Evolutionary conservation across 2,797 vertebrate genomes (phyloP).

Genomic region (Odontamblyopus lacepedii): DNA sequence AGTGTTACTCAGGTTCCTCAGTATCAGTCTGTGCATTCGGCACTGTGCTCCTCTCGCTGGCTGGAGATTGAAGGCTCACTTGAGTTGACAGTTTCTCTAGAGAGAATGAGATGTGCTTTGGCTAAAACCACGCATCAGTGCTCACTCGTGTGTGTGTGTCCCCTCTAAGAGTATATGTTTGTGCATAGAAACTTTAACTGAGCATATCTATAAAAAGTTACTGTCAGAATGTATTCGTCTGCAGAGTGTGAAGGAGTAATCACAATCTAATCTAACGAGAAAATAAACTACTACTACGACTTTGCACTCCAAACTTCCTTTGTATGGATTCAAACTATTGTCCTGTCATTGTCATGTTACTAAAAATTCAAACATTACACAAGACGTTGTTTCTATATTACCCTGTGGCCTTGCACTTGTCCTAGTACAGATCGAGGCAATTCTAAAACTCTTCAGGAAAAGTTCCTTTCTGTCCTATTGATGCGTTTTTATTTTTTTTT

Average conservation of each 20-base stretch:
- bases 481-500: too few relatives aligned
- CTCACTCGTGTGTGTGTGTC: neutral
- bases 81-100: slow-evolving; percentile 39
- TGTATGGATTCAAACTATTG: too few relatives aligned
- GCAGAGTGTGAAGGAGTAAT: neutral
- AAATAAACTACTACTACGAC: neutral
- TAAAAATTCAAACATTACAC: too few relatives aligned
- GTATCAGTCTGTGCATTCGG: slow-evolving; percentile 22
- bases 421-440: too few relatives aligned
- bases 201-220: neutral
- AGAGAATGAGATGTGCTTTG: slow-evolving; percentile 1
- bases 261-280: too few relatives aligned
- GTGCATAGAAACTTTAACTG: neutral
- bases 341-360: too few relatives aligned
- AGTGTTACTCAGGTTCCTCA: slow-evolving; percentile 30
- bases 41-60: neutral
- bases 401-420: too few relatives aligned
- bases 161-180: neutral
- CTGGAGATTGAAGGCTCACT: slow-evolving; percentile 27
- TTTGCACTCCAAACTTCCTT: too few relatives aligned
- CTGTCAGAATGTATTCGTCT: neutral
- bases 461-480: too few relatives aligned
- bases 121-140: slow-evolving; percentile 20
- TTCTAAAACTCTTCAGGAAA: too few relatives aligned
- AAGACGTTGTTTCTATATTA: too few relatives aligned